Evolutionary conservation across 2,797 vertebrate species (phyloP).

Genomic region (Manis pentadactyla): DNA sequence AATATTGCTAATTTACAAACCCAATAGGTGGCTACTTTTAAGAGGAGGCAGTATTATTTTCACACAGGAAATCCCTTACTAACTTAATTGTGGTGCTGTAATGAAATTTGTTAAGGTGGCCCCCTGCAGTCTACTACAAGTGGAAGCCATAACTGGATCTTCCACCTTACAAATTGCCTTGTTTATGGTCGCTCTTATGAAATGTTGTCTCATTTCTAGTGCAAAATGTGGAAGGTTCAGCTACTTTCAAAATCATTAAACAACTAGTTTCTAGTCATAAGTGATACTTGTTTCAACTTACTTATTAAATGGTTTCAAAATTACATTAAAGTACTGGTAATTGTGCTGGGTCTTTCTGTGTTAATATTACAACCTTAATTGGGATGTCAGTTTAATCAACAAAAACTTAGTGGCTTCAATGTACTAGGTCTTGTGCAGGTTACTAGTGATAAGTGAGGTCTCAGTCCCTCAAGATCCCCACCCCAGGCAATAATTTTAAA

Average conservation of each 20-base stretch:
- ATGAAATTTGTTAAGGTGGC: slow-evolving; percentile 51
- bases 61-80: slow-evolving; percentile 54
- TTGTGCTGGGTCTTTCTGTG: neutral
- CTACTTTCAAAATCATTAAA: slow-evolving; percentile 53
- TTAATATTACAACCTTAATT: slow-evolving; percentile 52
- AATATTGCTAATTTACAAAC: slow-evolving; percentile 76
- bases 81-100: slow-evolving; percentile 55
- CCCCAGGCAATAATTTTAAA: neutral
- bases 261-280: neutral
- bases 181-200: neutral
- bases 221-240: neutral
- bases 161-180: neutral
- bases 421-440: neutral
- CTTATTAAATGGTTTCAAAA: slow-evolving; percentile 61
- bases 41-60: slow-evolving; percentile 56
- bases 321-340: slow-evolving; percentile 40
- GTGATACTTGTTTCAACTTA: slow-evolving; percentile 30
- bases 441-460: neutral
- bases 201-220: slow-evolving; percentile 21
- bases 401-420: neutral
- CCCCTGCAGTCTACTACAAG: neutral
- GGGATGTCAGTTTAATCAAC: neutral
- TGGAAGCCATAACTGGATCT: neutral
- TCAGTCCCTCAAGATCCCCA: neutral
- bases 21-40: slow-evolving; percentile 61